Base-by-base conservation (phyloP, 2,797 vertebrate species). In the Hippopotamyrus pictus region DNA sequence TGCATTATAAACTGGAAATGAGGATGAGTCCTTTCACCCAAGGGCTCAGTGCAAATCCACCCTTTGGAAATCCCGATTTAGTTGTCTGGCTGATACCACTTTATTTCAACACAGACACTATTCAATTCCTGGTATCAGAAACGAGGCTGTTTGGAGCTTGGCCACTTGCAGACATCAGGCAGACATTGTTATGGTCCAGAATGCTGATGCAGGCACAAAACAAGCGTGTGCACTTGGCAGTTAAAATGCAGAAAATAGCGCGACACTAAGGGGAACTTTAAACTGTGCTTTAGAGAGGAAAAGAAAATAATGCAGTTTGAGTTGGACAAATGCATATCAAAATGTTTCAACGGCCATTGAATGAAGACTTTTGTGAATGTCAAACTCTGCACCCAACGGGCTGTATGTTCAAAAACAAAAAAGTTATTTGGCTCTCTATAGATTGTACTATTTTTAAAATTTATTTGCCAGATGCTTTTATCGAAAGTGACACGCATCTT, bases 41-140 rank as follows among this genome's bases (percentile, higher is more conserved):
- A 19, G 51, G 84, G 84, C 46, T 29, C 51, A 33, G 48, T 33
- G 11, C 14, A 51, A 86, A 86, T 51, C 22, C 29, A 29, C 22
- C 25, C 50, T 54, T 51, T 25, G 22, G 51, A 85, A 86, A 86
- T 19, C 41, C 76, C 19, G 41, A 82, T 82, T 82, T 46, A 82
- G 37, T 3, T 82, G 33, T 46, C 37, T 82, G 41, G 37, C 76
- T 82, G 17, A 12, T 46, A n/a, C 19, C 41, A 46, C 41, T 82
- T 82, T 9, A 46, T 82, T 82, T 82, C 76, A 79, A 79, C 37
- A 79, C 73, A 41, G 73, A 44, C 73, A 41, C 37, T n/a, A 79
- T 79, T 79, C 73, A 82, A n/a, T 82, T 82, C 46, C 37, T n/a
- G 41, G 41, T 82, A 82, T 46, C 76, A 46, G 76, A 82, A 82